Evolutionary conservation across 2,113 vertebrate genomes (phyloP), one percentile per base, ranked within the genome.

Genomic region (Podocnemis expansa): DNA sequence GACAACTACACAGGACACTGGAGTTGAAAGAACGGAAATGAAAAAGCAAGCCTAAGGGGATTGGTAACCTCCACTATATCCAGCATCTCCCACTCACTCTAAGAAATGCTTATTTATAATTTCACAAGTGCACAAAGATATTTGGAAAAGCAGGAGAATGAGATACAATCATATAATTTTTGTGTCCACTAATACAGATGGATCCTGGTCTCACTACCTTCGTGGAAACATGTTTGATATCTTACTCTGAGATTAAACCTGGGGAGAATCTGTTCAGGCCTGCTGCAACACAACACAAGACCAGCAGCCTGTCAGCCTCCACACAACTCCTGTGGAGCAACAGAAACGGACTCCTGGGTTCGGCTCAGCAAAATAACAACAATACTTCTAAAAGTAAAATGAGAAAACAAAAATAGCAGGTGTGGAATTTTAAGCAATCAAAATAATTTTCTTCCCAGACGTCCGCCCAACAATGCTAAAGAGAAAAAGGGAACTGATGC

Each of bases 21-120:
- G 1, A 78, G 87, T 10, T 91, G 87, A 63, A 92, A 95, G 78
- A 93, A 86, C 63, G 95, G 80, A 96, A 94, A 93, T 82, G 63
- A 94, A 95, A 96, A 93, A 78, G 1, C 12, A 81, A 76, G 63
- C 67, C 87, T 95, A 87, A 67, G 56, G 75, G 58, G 88, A 94
- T 82, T 78, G 93, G 85, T 84, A 93, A 63, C 56, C 25, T 93
- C 87, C 49, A 84, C 45, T 82, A 89, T 84, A 93, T 84, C 89
- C 93, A 85, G 41, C 27, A 83, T 93, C 8, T 80, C 86, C 89
- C 22, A 19, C n/a, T 58, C 67, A 78, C 83, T 34, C 47, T 5
- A 6, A 38, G 73, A 29, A 87, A 6, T 73, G 16, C 63, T 14
- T 29, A 16, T 3, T 83, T 47, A 19, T n/a, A 49, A 94, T 91